Evolutionary conservation across 1,140 invertebrate species (phyloP).

Genomic region (Pseudomyrmex dendroicus): DNA sequence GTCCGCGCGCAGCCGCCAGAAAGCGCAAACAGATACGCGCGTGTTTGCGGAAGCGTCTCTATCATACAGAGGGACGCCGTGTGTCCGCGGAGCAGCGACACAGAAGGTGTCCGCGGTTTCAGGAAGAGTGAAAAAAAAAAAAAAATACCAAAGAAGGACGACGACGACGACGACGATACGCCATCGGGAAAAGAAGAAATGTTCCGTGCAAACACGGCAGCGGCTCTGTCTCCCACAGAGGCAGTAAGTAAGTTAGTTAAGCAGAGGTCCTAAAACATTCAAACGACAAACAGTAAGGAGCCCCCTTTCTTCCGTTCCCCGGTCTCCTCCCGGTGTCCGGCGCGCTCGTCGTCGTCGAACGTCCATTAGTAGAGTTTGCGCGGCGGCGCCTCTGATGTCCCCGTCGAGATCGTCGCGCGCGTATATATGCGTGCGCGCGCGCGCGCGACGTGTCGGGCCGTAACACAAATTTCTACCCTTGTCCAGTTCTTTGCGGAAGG

Average conservation of each 20-base stretch:
- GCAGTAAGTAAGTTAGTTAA: constrained; percentile 84
- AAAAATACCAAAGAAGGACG: not conserved
- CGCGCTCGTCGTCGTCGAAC: constrained; percentile 61
- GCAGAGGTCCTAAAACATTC: constrained; percentile 84
- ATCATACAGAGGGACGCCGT: constrained; percentile 49
- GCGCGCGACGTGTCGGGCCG: constrained; percentile 41
- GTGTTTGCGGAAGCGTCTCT: constrained; percentile 67
- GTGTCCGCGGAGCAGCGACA: constrained; percentile 59
- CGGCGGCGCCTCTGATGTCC: constrained; percentile 83
- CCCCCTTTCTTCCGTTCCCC: constrained; percentile 63
- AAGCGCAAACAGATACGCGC: constrained; percentile 60
- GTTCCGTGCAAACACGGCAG: constrained; percentile 68
- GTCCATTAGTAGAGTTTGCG: constrained; percentile 85
- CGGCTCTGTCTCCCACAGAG: constrained; percentile 79
- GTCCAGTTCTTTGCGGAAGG: constrained; percentile 29
- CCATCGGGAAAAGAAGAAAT: constrained; percentile 19
- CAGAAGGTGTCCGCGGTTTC: constrained; percentile 67
- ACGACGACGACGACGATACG: constrained; percentile 10
- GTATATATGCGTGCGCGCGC: constrained; percentile 35
- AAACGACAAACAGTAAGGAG: constrained; percentile 83
- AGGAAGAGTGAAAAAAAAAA: constrained; percentile 47
- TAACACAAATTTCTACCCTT: constrained; percentile 49
- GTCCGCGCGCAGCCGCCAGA: constrained; percentile 45
- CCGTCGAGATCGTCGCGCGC: not conserved
- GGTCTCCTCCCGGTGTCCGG: constrained; percentile 34